Conservation (phyloP, 2,888 invertebrate genomes). For the Phragmatobia fuliginosa region DNA sequence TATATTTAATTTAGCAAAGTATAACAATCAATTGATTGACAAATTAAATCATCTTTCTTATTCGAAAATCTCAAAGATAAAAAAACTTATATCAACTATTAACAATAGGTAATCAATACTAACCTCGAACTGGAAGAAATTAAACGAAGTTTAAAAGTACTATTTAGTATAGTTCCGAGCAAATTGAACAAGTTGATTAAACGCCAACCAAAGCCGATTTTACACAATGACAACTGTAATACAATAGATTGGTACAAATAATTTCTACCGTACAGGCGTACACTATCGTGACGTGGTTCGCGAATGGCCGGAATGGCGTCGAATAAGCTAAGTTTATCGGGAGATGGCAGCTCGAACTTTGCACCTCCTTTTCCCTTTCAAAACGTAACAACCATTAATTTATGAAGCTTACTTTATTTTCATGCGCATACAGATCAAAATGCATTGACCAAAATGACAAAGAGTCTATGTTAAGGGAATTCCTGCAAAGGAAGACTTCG, state of each 20-base stretch:
- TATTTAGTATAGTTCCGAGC: too few species aligned
- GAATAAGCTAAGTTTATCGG: background rate
- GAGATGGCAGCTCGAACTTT: background rate
- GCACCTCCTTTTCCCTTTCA: background rate
- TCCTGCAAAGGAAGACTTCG: slow-evolving; percentile 19
- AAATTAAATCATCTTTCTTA: slow-evolving; percentile 1
- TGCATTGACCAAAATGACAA: background rate
- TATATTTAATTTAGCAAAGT: background rate
- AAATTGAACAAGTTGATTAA: too few species aligned
- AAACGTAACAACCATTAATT: background rate
- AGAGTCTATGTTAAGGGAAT: slow-evolving; percentile 23
- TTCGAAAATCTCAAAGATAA: background rate
- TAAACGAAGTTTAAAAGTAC: too few species aligned
- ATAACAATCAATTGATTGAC: background rate
- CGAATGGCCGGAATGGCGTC: background rate
- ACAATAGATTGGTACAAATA: background rate
- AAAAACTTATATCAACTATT: background rate
- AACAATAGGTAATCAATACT: background rate
- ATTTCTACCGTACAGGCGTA: background rate
- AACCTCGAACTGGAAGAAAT: background rate
- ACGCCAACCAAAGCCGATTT: background rate
- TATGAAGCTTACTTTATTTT: accelerated
- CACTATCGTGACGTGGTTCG: background rate
- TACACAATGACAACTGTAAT: background rate
- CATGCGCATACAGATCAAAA: background rate